A percentile compares a stretch with the other conserved stretches of the same genome.
Evolutionary conservation across 2,888 invertebrate species (phyloP).

Genomic region (Platycnemis pennipes): DNA sequence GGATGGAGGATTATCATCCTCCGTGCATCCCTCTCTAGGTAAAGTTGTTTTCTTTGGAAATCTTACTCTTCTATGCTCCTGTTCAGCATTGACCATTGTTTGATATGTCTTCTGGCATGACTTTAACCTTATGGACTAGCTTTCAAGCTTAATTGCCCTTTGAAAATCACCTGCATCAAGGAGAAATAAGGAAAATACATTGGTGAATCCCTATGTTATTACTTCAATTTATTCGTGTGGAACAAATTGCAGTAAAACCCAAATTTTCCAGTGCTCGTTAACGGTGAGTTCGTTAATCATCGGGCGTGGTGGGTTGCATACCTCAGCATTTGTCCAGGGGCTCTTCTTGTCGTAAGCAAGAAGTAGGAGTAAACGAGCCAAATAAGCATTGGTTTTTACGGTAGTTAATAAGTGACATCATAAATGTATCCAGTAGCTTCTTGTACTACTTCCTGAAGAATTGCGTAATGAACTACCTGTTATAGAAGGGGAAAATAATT

Average conservation of each 20-base stretch:
- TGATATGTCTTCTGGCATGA: neutral
- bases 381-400: too few relatives aligned
- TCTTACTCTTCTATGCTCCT: neutral
- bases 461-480: too few relatives aligned
- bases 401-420: too few relatives aligned
- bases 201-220: neutral
- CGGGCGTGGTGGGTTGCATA: too few relatives aligned
- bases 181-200: neutral
- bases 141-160: neutral
- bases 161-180: neutral
- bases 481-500: too few relatives aligned
- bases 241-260: neutral
- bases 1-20: neutral
- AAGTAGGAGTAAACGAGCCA: too few relatives aligned
- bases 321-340: too few relatives aligned
- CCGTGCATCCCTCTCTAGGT: neutral
- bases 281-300: too few relatives aligned
- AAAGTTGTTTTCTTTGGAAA: neutral
- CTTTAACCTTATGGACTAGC: neutral
- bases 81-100: neutral
- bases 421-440: too few relatives aligned
- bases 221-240: neutral
- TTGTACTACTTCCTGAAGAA: too few relatives aligned
- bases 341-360: too few relatives aligned
- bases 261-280: too few relatives aligned